A percentile compares a stretch with the other conserved stretches of the same genome.
phyloP scores from a whole-genome alignment of 2,113 vertebrate genomes.

The Takifugu flavidus region DNA sequence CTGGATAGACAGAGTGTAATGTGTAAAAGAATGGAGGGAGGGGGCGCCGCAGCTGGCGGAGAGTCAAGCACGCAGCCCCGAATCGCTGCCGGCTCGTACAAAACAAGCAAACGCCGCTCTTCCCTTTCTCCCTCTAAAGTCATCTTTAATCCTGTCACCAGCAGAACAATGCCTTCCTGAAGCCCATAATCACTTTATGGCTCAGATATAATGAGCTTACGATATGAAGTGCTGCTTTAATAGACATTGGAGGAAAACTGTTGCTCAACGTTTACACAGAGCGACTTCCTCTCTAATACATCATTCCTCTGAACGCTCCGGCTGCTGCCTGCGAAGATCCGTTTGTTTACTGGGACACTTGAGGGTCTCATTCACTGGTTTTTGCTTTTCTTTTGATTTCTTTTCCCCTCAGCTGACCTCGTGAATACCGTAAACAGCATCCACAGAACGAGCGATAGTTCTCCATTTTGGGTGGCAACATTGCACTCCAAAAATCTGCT shows the following conservation, averaged over 20 bases:
- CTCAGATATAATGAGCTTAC: conserved; percentile 69
- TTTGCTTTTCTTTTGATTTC: not conserved
- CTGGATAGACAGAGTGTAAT: conserved; percentile 35
- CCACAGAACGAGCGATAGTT: no score
- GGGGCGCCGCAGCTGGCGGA: conserved; percentile 48
- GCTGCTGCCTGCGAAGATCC: conserved; percentile 13
- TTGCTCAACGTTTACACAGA: conserved; percentile 46
- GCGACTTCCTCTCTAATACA: conserved; percentile 47
- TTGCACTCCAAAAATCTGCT: no score
- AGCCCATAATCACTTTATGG: conserved; percentile 70
- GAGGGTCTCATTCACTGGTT: conserved; percentile 7
- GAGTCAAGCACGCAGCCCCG: conserved; percentile 40
- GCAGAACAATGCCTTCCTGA: conserved; percentile 63
- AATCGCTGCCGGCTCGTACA: conserved; percentile 47
- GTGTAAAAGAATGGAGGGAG: conserved; percentile 29
- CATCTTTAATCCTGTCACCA: conserved; percentile 69
- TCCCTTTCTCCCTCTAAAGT: conserved; percentile 34
- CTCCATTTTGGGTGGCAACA: no score
- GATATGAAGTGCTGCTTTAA: conserved; percentile 63
- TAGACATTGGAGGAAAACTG: conserved; percentile 53
- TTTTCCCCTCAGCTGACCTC: not conserved
- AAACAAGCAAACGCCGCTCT: conserved; percentile 48
- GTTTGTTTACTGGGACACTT: conserved; percentile 43
- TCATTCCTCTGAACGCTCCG: conserved; percentile 37
- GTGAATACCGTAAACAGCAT: no score